Base-by-base conservation (phyloP, 1,140 invertebrate genomes). In the Drosophila gunungcola region DNA sequence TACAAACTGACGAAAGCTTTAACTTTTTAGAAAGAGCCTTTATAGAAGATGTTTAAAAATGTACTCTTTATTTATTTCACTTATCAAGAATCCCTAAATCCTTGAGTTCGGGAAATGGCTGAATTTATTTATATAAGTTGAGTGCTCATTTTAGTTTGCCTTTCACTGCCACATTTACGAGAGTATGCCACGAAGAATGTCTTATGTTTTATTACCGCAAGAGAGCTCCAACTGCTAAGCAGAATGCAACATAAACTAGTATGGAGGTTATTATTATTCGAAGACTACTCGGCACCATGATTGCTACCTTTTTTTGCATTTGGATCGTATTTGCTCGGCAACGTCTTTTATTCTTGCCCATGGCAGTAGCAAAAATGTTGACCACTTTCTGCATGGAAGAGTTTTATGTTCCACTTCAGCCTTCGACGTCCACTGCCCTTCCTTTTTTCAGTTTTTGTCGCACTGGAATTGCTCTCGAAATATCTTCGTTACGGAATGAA, bases 341-440 rank as follows among this genome's bases (percentile, higher is more conserved):
- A 53, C 77, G 62, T 80, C 81, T 84, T 88, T 86, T 86, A 86
- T 86, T 72, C 83, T 88, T 88, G 83, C 83, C 79, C 83, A 82
- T 76, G 67, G 83, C 84, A 79, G 65, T 89, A 84, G 83, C 83
- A 88, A 88, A 86, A 89, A 83, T 88, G 83, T 89, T 88, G 83
- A 88, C 83, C 83, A 88, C 84, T 88, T 88, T 89, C 84, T 83
- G 82, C 82, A 79, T 86, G 75, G 84, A 55, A 89, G 84, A 74
- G 49, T 49, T 83, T 74, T 83, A 61, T 65, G 74, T 77, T 81
- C 68, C 58, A 72, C 70, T 84, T 63, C 70, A 75, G 42, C 12
- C 46, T 41, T 16, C 21, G 4, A 29, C 65, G 12, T 29, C 12
- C 27, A n/a, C 38, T n/a, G 45, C 11, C 34, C 10, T 7, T 16